Base-by-base conservation (phyloP, 2,888 invertebrate species). In the Tetrapedia diversipes region DNA sequence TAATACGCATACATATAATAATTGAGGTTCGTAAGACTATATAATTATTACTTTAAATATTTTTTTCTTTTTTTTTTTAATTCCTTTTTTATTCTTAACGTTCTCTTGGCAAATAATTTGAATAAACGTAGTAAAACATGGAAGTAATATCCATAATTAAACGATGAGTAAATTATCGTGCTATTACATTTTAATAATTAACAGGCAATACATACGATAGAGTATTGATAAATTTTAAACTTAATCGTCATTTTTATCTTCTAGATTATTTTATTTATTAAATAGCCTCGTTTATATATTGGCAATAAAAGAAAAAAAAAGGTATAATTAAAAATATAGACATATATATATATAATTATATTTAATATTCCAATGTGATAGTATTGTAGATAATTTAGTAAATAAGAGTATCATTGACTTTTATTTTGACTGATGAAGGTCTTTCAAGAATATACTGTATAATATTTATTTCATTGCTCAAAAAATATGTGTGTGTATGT, bases 311-410 rank as follows among this genome's bases (percentile, higher is more conserved):
- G 51, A 16, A 11, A 53, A 34, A 43, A 16, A 11, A 53, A 10
- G n/a, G 43, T 43, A 27, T 45, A 59, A 34, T 16, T 22, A 63
- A 41, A 47, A n/a, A 8, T 19, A 27, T 57, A 45, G 16, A 7
- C 10, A 11, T 27, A 8, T n/a, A 47, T 47, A 43, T 34, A 41
- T 53, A 54, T 41, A 24, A 43, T 29, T 54, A 34, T 34, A 19
- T 77, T 47, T 56, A 67, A 69, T 61, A 49, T 45, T 49, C 27
- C 10, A 65, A 57, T 75, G 75, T 75, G 77, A 77, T 77, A 77
- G 22, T 69, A 77, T 49, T 39, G 19, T 69, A 75, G 43, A 75
- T 22, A 54, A 63, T 57, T 27, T 65, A 75, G 43, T 0, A 29
- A n/a, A 10, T 22, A 60, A 65, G 53, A 69, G 29, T 37, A 24